A percentile compares a stretch with the other conserved stretches of the same genome.
phyloP scores from a whole-genome alignment of 2,888 invertebrate species.

The Monoplex corrugatus region DNA sequence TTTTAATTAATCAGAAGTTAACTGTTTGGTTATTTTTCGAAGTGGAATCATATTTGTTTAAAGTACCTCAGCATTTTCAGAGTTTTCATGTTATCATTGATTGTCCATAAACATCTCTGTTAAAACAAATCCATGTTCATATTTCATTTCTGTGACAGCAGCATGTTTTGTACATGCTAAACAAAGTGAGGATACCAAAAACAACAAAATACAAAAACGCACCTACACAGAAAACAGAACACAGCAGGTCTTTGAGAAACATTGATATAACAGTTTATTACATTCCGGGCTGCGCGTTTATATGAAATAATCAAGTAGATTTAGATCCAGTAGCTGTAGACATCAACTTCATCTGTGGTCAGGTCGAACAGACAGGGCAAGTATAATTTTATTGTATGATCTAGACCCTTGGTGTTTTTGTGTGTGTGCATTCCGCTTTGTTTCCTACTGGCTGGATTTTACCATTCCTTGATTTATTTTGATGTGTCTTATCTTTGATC shows the following conservation, averaged over 20 bases:
- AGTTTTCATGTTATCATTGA: background rate
- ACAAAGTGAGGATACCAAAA: background rate
- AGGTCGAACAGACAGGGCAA: conserved; percentile 19
- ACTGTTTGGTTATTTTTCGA: background rate
- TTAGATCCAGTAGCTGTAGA: conserved; percentile 12
- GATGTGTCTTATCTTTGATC: conserved; percentile 7
- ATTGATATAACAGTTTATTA: background rate
- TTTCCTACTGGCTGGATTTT: conserved; percentile 36
- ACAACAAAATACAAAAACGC: no score
- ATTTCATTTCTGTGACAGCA: background rate
- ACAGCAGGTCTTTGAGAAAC: background rate
- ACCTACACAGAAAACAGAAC: background rate
- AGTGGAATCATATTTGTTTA: background rate
- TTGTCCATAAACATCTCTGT: background rate
- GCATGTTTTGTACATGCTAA: background rate
- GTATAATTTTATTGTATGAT: conserved; percentile 24
- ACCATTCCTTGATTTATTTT: conserved; percentile 46
- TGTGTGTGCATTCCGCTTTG: conserved; percentile 46
- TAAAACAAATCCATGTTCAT: conserved; percentile 5
- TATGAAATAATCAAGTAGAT: background rate
- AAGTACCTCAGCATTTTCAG: background rate
- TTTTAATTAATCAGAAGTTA: background rate
- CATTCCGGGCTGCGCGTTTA: conserved; percentile 31
- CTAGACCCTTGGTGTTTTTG: conserved; percentile 39
- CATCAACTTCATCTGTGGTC: no score